phyloP scores from a whole-genome alignment of 2,888 invertebrate species.

The Cantharis nigra region DNA sequence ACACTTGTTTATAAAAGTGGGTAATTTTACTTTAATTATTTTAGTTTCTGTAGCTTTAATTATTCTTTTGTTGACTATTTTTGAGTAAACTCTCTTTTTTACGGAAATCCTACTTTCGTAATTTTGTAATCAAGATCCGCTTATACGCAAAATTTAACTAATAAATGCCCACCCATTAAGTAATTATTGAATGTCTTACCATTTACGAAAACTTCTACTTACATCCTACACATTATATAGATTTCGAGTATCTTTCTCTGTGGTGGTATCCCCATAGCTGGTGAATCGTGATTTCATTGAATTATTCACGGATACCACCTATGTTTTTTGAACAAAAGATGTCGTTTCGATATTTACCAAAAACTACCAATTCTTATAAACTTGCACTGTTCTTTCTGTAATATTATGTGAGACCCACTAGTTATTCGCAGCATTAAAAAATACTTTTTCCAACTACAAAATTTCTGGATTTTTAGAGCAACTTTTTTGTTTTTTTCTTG shows the following conservation, averaged over 20 bases:
- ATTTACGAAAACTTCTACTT: background rate
- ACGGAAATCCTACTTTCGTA: conserved; percentile 22
- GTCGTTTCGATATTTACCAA: no score
- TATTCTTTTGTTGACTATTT: conserved; percentile 4
- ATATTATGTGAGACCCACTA: no score
- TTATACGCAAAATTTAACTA: conserved; percentile 2
- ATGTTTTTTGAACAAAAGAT: no score
- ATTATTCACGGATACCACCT: no score
- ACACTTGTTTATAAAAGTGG: background rate
- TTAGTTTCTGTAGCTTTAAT: background rate
- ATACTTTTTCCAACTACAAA: no score
- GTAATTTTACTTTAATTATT: background rate
- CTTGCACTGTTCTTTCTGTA: no score
- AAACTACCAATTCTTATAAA: no score
- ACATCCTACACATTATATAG: background rate
- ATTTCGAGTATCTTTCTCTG: background rate
- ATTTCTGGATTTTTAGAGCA: no score
- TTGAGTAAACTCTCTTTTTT: conserved; percentile 10
- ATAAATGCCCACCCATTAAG: background rate
- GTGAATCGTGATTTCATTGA: no score
- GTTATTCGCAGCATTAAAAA: no score
- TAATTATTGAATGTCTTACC: background rate
- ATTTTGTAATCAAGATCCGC: conserved; percentile 22
- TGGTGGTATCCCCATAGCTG: no score
- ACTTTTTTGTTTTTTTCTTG: no score